Evolutionary conservation across 2,888 invertebrate genomes (phyloP), one percentile per base, ranked within the genome.

Genomic region (Argynnis bischoffii): DNA sequence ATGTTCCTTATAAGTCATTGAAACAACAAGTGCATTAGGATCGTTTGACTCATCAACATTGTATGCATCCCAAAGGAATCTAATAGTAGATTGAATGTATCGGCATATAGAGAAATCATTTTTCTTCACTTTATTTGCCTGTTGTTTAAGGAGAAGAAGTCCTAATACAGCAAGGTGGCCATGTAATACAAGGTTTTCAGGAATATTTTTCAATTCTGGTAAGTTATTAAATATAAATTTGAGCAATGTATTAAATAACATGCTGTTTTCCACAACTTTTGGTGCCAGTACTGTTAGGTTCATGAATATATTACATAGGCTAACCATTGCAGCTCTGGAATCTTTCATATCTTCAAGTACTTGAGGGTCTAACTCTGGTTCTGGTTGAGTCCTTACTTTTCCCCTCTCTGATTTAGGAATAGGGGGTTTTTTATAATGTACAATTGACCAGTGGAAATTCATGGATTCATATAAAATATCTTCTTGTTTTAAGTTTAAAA

Each of bases 41-140:
- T 97, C 97, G 83, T 96, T 96, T 15, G 97, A 96, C 82, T 98
- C 98, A 81, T 98, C 98, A 69, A 98, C 95, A 79, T 95, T 97
- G 84, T 97, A 98, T 0, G 98, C 98, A 89, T 98, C 97, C 98
- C 98, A 98, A 3, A 98, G 90, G 83, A 98, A 98, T 74, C 98
- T 94, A 72, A 98, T 97, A 16, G 97, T 97, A 1, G 97, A 96
- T 83, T 97, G 97, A 72, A 98, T 96, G 81, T 97, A 98, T 63
- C 97, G 95, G 79, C 97, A 97, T 76, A 98, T 97, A 15, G 97
- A 96, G 81, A 97, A 97, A 81, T 97, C 97, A 84, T 97, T 97
- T 81, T 97, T 96, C 83, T 97, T 97, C 0, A 97, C 95, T 82
- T 95, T 95, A 77, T 95, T 96, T 1, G 96, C 95, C 80, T 96